phyloP scores from a whole-genome alignment of 2,113 vertebrate genomes.

The Lathamus discolor region DNA sequence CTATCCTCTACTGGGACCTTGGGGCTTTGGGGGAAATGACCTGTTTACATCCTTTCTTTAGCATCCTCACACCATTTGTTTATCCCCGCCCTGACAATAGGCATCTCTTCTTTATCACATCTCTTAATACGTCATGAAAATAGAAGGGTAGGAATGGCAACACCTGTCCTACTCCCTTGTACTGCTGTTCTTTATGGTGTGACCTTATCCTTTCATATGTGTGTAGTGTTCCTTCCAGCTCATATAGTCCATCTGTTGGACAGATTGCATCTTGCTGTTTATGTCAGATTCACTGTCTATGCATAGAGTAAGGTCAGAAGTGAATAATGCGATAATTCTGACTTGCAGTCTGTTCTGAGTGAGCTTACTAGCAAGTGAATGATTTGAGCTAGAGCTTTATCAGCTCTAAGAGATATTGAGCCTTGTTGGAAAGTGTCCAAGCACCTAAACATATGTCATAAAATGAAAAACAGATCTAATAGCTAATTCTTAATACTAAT shows the following conservation, averaged over 20 bases:
- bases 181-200: neutral
- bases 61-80: neutral
- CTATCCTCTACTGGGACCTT: neutral
- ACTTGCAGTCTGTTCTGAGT: neutral
- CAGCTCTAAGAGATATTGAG: neutral
- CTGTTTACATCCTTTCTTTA: neutral
- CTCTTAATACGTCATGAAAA: rapidly evolving
- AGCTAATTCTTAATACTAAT: neutral
- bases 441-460: neutral
- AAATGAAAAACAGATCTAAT: neutral
- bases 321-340: neutral
- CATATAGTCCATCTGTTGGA: neutral
- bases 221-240: neutral
- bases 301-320: neutral
- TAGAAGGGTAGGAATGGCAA: neutral
- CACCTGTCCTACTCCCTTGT: neutral
- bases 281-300: neutral
- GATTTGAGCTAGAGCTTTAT: neutral
- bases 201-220: rapidly evolving
- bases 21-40: neutral
- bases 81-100: neutral
- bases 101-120: neutral
- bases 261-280: neutral
- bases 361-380: neutral
- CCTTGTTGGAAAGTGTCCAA: neutral